Percentiles rank a stretch among this genome's conserved stretches.
phyloP scores from a whole-genome alignment of 2,888 invertebrate genomes.

The Kuschelorhynchus macadamiae region DNA sequence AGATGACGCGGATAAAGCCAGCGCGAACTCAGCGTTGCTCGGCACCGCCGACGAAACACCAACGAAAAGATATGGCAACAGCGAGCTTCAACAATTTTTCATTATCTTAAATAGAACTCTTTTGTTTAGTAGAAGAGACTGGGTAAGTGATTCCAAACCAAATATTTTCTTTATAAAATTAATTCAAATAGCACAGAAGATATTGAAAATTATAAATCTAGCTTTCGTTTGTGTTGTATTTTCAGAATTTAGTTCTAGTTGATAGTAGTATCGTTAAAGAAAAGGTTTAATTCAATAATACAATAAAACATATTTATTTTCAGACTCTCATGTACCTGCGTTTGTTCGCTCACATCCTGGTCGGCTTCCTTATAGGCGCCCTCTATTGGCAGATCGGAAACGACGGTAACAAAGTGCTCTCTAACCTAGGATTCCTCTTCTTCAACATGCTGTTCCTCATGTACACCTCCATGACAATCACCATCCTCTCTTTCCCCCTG shows the following conservation, averaged over 20 bases:
- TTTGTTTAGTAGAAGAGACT: slow-evolving; percentile 89
- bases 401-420: slow-evolving; percentile 95
- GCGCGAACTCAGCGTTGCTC: slow-evolving; percentile 79
- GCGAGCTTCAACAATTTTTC: slow-evolving; percentile 87
- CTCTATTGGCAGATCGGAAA: slow-evolving; percentile 96
- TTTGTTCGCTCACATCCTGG: slow-evolving; percentile 92
- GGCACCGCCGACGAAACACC: slow-evolving; percentile 65
- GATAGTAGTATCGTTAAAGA: too few relatives aligned
- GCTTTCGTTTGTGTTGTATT: too few relatives aligned
- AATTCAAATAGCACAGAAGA: too few relatives aligned
- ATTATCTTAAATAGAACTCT: slow-evolving; percentile 88
- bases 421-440: slow-evolving; percentile 96
- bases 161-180: too few relatives aligned
- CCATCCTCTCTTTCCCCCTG: slow-evolving; percentile 95
- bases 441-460: slow-evolving; percentile 99
- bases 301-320: slow-evolving; percentile 53
- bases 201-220: too few relatives aligned
- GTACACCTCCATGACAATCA: slow-evolving; percentile 99
- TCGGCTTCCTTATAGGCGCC: slow-evolving; percentile 94
- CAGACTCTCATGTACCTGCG: slow-evolving; percentile 96
- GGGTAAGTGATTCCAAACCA: slow-evolving; percentile 76
- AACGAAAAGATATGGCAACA: slow-evolving; percentile 80
- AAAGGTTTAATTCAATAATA: too few relatives aligned
- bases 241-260: too few relatives aligned
- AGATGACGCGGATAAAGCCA: slow-evolving; percentile 73